Conservation (phyloP, 2,797 vertebrate genomes). For the Pseudochaenichthys georgianus region DNA sequence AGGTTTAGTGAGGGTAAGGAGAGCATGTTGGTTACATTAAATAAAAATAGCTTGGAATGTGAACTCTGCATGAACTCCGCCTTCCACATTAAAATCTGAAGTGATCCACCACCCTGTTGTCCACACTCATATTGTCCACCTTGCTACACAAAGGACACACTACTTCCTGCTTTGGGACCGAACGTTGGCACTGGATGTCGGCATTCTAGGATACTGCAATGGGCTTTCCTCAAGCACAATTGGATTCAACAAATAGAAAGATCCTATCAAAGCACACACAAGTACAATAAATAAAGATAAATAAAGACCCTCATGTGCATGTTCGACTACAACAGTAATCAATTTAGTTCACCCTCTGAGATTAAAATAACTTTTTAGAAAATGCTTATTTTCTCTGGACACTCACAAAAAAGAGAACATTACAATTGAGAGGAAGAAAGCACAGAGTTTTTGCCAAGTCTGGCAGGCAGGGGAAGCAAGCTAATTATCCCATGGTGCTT, state of each 20-base stretch:
- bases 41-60: not conserved
- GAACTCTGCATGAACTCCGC: not conserved
- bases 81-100: not conserved
- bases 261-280: constrained; percentile 6
- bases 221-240: constrained; percentile 6
- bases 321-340: constrained; percentile 8
- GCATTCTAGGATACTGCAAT: not conserved
- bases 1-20: not conserved
- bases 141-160: not conserved
- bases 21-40: not conserved
- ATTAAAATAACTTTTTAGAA: constrained; percentile 21
- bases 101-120: not conserved
- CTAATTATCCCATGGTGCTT: constrained; percentile 81
- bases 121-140: not conserved
- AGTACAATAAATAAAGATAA: constrained; percentile 15
- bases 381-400: constrained; percentile 19
- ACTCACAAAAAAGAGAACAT: constrained; percentile 35
- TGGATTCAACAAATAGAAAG: constrained; percentile 3
- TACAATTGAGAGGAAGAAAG: constrained; percentile 43
- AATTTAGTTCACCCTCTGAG: not conserved
- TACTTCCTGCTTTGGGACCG: not conserved
- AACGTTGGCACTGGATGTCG: not conserved
- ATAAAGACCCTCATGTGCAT: constrained; percentile 7
- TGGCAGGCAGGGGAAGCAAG: constrained; percentile 75
- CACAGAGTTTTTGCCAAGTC: constrained; percentile 67